A percentile compares a stretch with the other conserved stretches of the same genome.
Conservation (phyloP, 2,888 invertebrate species). For the Heliothis peltigera region DNA sequence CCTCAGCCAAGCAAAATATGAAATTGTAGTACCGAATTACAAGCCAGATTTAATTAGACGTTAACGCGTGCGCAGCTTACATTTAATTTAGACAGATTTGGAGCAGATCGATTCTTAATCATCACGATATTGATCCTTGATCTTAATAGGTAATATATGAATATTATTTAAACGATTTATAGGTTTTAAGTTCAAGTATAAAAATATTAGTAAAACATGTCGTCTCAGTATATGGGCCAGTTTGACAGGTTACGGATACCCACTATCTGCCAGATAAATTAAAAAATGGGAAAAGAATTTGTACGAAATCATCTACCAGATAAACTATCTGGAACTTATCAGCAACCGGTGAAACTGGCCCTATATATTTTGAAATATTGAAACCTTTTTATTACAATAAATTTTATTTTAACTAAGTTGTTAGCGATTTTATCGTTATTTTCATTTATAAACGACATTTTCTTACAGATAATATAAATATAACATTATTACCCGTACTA, state of each 20-base stretch:
- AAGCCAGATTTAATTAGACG: constrained; percentile 17
- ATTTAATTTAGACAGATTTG: constrained; percentile 8
- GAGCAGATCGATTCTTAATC: constrained; percentile 8
- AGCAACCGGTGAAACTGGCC: too few relatives aligned
- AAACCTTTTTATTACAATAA: too few relatives aligned
- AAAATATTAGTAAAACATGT: neutral
- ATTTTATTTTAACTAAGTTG: neutral
- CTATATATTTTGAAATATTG: too few relatives aligned
- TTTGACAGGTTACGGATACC: too few relatives aligned
- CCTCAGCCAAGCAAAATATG: neutral
- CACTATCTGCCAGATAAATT: too few relatives aligned
- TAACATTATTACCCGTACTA: neutral
- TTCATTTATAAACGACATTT: neutral
- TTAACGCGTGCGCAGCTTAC: constrained; percentile 22
- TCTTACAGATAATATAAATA: constrained; percentile 2
- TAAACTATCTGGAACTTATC: too few relatives aligned
- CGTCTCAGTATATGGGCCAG: too few relatives aligned
- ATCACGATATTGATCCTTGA: constrained; percentile 2
- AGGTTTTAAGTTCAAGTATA: neutral
- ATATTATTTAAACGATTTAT: neutral
- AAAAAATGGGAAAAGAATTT: too few relatives aligned
- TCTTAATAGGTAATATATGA: neutral
- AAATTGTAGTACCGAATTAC: neutral
- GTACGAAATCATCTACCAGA: too few relatives aligned
- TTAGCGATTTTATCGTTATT: neutral